Base-by-base conservation (phyloP, 1,140 invertebrate species). In the Batillaria attramentaria region DNA sequence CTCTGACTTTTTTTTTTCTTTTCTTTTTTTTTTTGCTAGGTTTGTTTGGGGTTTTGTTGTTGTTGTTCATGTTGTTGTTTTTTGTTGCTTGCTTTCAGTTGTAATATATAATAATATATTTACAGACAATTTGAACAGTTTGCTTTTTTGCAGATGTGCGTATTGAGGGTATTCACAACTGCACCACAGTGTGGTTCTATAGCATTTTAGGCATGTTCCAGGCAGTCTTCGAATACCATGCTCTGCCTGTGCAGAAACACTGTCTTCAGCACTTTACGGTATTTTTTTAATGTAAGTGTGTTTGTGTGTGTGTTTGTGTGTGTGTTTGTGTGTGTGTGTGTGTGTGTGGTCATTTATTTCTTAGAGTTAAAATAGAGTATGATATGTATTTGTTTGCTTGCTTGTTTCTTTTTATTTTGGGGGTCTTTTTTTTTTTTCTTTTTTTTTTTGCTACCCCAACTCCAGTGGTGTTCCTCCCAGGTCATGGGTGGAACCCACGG, bases 181-280 rank as follows among this genome's bases (percentile, higher is more conserved):
- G 77, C 20, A 66, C 72, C 18, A 74, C 39, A 24, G 78, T 85
- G 0, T 88, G 86, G 84, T 88, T 87, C 72, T 87, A 87, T 81
- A 84, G 37, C 31, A 79, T 87, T 13, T 84, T 84, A 20, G 87
- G 87, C n/a, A 35, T 88, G 50, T 87, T 88, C 41, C 39, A 85
- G 75, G 82, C 80, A 3, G 75, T 82, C 2, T 88, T 88, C 81
- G 83, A 86, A 60, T 84, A 84, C 50, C 84, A 85, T 10, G 50
- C 76, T n/a, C 60, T 50, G 37, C 24, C 54, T 4, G 46, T 84
- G 31, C 86, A 87, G 79, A 79, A 76, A 60, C 79, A 81, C 5
- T 84, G 84, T 60, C 28, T 86, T 18, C 57, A 74, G 28, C 57
- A 79, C 2, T 50, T 86, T 41, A 73, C 68, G 54, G 85, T 86